phyloP scores from a whole-genome alignment of 2,113 vertebrate genomes.

The Dicerorhinus sumatrensis region DNA sequence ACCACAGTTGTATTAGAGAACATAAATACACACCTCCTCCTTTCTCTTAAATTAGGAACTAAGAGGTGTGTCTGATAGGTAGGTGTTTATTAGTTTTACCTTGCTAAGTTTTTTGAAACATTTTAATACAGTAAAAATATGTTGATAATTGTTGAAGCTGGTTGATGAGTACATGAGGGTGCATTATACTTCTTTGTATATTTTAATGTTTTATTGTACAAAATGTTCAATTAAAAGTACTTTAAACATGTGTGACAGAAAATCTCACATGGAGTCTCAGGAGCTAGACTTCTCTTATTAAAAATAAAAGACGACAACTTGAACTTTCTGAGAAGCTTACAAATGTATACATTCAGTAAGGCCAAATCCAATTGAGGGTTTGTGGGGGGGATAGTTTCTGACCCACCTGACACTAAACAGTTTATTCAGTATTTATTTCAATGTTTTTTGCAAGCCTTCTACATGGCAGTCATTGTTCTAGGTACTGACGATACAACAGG shows the following conservation, averaged over 20 bases:
- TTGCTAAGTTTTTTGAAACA: not conserved
- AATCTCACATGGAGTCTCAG: not conserved
- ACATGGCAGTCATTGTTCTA: not conserved
- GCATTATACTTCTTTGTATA: not conserved
- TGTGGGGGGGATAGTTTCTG: not conserved
- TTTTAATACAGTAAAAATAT: not conserved
- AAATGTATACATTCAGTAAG: not conserved
- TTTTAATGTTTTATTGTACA: not conserved
- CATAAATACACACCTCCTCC: not conserved
- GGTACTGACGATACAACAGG: not conserved
- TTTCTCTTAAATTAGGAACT: not conserved
- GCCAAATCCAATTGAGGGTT: not conserved
- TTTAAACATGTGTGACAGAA: not conserved
- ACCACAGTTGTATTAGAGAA: not conserved
- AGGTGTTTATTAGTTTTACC: not conserved
- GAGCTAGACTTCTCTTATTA: not conserved
- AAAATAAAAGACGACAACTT: not conserved
- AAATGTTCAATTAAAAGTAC: not conserved
- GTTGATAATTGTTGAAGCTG: conserved; percentile 12
- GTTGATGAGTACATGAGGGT: not conserved
- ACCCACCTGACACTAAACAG: not conserved
- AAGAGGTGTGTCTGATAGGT: not conserved
- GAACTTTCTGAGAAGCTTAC: not conserved
- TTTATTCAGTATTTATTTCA: not conserved
- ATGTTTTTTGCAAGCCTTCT: not conserved